phyloP scores from a whole-genome alignment of 2,113 vertebrate genomes.

The Triplophysa siluroides region DNA sequence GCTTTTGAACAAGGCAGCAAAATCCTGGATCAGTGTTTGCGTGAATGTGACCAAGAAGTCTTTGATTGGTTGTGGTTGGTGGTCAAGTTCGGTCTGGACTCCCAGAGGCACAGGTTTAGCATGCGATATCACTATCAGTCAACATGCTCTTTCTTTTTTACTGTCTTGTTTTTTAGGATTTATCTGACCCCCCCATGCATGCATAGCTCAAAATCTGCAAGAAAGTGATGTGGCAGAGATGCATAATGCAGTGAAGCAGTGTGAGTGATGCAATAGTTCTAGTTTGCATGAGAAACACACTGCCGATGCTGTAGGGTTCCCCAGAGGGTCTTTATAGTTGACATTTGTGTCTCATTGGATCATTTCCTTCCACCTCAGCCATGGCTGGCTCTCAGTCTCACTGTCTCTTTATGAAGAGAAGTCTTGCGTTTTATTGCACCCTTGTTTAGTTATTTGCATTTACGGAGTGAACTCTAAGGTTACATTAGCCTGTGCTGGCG shows the following conservation, averaged over 20 bases:
- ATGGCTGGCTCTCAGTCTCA: not conserved
- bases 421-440: conserved; percentile 22
- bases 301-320: conserved; percentile 16
- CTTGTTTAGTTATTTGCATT: conserved; percentile 49
- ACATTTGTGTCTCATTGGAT: conserved; percentile 38
- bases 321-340: conserved; percentile 44
- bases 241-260: not conserved
- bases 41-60: not conserved
- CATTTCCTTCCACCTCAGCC: conserved; percentile 44
- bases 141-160: not conserved
- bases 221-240: conserved; percentile 24
- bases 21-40: not conserved
- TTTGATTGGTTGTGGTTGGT: conserved; percentile 39
- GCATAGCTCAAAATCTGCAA: conserved; percentile 4
- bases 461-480: conserved; percentile 51
- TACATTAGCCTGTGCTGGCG: conserved; percentile 13
- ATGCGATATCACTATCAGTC: conserved; percentile 2
- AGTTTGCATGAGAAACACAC: conserved; percentile 23
- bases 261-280: not conserved
- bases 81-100: conserved; percentile 21
- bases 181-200: conserved; percentile 9
- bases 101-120: conserved; percentile 13
- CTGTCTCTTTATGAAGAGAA: conserved; percentile 37
- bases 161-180: conserved; percentile 8
- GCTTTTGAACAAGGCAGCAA: not conserved